These are phyloP conservation scores for fruit fly (Drosophila melanogaster) DNA, from an alignment of 1,140 invertebrate species.

Conservation along the genomic window Release_6_plus_ISO1_MT NT_037436.4:15495001-15495500, in stretches of 20 bases:
- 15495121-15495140: background rate
- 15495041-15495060: slow-evolving; percentile 18
- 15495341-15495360: too few relatives aligned
- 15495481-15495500: too few relatives aligned
- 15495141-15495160: slow-evolving; percentile 36
- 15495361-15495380: too few relatives aligned
- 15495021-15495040: slow-evolving; percentile 53
- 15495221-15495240: background rate
- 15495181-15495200: slow-evolving; percentile 16
- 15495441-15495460: too few relatives aligned
- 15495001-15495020: slow-evolving; percentile 30
- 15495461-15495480: too few relatives aligned
- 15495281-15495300: too few relatives aligned
- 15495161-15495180: slow-evolving; percentile 13
- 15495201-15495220: slow-evolving; percentile 34
- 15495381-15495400: too few relatives aligned
- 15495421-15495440: too few relatives aligned
- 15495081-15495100: slow-evolving; percentile 16
- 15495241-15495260: background rate
- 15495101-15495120: slow-evolving; percentile 11
- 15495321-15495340: too few relatives aligned
- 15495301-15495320: too few relatives aligned
- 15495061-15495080: slow-evolving; percentile 3
- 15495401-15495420: too few relatives aligned
- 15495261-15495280: too few relatives aligned